These are phyloP conservation scores for Erythrocebus patas DNA, from an alignment of 2,113 vertebrate genomes.

Conservation along the genomic window DNA sequence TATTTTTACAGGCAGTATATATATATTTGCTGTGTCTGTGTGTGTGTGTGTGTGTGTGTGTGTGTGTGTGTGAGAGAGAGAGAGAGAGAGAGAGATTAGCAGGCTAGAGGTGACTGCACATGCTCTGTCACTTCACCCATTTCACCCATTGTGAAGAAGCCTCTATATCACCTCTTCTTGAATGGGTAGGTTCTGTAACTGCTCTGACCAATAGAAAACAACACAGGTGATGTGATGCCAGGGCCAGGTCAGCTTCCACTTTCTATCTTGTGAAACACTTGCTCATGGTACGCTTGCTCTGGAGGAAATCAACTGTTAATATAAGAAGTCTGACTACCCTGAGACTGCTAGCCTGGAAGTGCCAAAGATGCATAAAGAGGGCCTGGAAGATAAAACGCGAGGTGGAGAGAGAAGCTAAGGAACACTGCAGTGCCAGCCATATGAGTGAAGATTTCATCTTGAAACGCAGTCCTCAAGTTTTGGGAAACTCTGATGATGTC, in stretches of 20 bases:
- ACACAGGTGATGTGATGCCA: neutral
- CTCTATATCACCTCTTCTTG: neutral
- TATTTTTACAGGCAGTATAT: neutral
- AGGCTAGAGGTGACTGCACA: neutral
- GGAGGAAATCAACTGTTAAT: neutral
- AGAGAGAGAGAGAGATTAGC: neutral
- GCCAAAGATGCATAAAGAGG: neutral
- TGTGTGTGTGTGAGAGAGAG: rapidly evolving
- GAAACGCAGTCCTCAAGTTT: neutral
- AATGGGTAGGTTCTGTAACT: neutral
- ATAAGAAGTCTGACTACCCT: neutral
- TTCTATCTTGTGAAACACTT: neutral
- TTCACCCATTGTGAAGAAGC: neutral
- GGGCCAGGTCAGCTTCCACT: neutral
- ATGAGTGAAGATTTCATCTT: neutral
- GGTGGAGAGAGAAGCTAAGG: neutral
- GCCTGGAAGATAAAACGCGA: neutral
- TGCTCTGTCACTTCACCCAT: neutral
- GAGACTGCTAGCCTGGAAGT: neutral
- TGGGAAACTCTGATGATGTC: neutral
- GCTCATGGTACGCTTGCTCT: neutral
- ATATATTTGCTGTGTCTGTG: rapidly evolving
- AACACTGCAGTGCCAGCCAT: rapidly evolving
- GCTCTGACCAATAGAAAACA: neutral
- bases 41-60: rapidly evolving